Evolutionary conservation across 2,888 invertebrate species (phyloP).

Genomic region (Brachyptera putata): DNA sequence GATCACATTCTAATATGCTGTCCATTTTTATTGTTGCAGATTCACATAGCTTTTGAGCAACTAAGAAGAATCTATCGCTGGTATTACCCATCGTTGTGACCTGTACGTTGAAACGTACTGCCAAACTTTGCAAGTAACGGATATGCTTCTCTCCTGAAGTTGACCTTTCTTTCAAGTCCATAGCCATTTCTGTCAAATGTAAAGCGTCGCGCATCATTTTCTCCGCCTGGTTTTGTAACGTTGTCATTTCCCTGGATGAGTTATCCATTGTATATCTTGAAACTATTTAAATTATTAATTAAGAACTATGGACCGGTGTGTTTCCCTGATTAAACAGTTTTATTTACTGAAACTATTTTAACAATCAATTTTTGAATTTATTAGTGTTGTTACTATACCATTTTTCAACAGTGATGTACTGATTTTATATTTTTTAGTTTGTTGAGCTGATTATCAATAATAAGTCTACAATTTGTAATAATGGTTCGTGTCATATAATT

Average conservation of each 20-base stretch:
- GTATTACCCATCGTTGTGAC: constrained; percentile 3
- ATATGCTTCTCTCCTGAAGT: constrained; percentile 21
- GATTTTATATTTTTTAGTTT: too few relatives aligned
- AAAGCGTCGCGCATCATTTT: constrained; percentile 18
- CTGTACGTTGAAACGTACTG: constrained; percentile 5
- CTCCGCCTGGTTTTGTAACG: constrained; percentile 1
- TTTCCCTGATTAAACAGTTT: too few relatives aligned
- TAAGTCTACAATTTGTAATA: too few relatives aligned
- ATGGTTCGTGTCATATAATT: too few relatives aligned
- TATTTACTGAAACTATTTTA: too few relatives aligned
- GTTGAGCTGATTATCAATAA: too few relatives aligned
- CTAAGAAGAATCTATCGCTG: not conserved
- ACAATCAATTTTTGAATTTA: too few relatives aligned
- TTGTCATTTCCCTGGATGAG: not conserved
- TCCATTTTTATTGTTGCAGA: constrained; percentile 14
- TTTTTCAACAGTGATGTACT: too few relatives aligned
- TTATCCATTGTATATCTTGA: not conserved
- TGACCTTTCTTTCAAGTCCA: constrained; percentile 19
- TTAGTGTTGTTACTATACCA: too few relatives aligned
- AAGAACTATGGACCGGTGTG: too few relatives aligned
- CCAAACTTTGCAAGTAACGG: constrained; percentile 7
- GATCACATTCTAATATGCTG: not conserved
- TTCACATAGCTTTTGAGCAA: constrained; percentile 2
- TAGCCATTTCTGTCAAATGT: constrained; percentile 18
- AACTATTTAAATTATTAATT: not conserved